Evolutionary conservation across 1,140 invertebrate species (phyloP).

Genomic region (Colletes latitarsis): DNA sequence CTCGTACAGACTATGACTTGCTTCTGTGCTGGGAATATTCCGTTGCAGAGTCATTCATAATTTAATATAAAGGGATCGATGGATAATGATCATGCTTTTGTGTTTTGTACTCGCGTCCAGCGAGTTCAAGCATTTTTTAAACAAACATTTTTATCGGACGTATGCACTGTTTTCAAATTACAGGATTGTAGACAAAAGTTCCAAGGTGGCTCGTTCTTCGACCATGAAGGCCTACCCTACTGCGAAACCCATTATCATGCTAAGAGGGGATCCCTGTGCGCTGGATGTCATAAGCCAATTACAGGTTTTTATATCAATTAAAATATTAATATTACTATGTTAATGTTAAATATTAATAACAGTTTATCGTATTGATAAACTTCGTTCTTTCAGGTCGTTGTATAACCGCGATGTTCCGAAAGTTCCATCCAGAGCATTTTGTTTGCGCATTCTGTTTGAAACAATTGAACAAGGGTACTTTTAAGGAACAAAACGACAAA

Average conservation of each 20-base stretch:
- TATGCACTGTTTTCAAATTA: conserved; percentile 60
- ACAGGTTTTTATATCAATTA: conserved; percentile 83
- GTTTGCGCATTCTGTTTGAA: conserved; percentile 98
- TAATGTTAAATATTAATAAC: background rate
- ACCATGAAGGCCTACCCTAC: conserved; percentile 97
- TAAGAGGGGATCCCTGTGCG: conserved; percentile 97
- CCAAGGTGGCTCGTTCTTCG: conserved; percentile 96
- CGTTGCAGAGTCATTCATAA: background rate
- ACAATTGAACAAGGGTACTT: conserved; percentile 98
- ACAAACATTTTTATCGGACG: background rate
- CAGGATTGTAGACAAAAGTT: conserved; percentile 97
- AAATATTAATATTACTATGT: background rate
- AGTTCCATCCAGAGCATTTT: conserved; percentile 99
- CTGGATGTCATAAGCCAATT: conserved; percentile 98
- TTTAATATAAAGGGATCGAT: background rate
- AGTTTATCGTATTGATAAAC: background rate
- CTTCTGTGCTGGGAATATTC: no score
- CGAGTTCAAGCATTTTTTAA: background rate
- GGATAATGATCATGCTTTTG: background rate
- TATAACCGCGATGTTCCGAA: conserved; percentile 99
- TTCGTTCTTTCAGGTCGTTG: conserved; percentile 88
- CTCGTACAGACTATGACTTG: background rate
- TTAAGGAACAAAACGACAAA: conserved; percentile 99
- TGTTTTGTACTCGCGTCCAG: background rate
- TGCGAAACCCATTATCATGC: conserved; percentile 99